Evolutionary conservation across 2,797 vertebrate genomes (phyloP), one percentile per base, ranked within the genome.

Genomic region (Mus caroli): DNA sequence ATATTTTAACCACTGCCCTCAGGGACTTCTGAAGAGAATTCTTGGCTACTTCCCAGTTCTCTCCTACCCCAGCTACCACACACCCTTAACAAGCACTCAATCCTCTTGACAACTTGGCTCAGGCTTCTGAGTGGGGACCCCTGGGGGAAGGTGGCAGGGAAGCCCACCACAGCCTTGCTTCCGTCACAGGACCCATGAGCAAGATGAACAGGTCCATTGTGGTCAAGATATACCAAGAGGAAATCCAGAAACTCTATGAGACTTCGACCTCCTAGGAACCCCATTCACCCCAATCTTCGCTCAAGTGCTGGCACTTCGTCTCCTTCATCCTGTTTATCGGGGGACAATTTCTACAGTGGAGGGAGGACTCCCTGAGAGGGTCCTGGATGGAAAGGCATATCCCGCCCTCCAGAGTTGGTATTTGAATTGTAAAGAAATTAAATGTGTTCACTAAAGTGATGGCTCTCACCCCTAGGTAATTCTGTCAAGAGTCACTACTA

Each of bases 151-250:
- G 67, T 1, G 6, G 2, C 4, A 0, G 20, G 3, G 7, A 15
- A 37, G 22, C 26, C 43, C 34, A 22, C 17, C n/a, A 12, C 0
- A 13, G 26, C 31, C 64, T 31, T 31, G 60, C 58, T 37, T 50
- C 31, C 1, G 19, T 86, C 34, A 0, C 98, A 99, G 99, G 99
- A 37, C 99, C 99, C 0, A 99, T 99, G 1, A 99, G 99, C 98
- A 99, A 99, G 97, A 98, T 99, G 96, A 99, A 99, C 98, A 98
- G 99, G 73, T 97, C 98, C 0, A 98, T 97, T n/a, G 99, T 99
- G 34, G 26, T 56, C 56, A 99, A 99, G 97, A 99, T 99, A 95
- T 99, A 99, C 97, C 98, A 98, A 76, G 98, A 98, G 0, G 99
- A 99, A 69, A 99, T 99, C 0, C 98, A 99, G 37, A 98, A 98